Percentiles rank a stretch among this genome's conserved stretches.
Conservation (phyloP, 2,888 invertebrate genomes). For the Trachelus iudaicus region DNA sequence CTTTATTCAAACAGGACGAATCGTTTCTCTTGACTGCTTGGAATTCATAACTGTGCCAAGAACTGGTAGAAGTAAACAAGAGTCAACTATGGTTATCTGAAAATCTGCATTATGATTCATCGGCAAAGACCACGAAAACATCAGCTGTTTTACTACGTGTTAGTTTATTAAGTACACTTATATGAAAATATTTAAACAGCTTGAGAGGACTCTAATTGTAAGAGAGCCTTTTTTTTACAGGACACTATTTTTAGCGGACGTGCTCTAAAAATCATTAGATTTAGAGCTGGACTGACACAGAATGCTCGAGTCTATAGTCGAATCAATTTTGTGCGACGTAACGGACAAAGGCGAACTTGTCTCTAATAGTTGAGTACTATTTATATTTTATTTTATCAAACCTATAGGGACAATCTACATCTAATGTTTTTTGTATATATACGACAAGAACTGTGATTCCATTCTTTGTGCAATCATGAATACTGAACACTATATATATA, state of each 20-base stretch:
- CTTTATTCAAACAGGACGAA: neutral
- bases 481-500: neutral
- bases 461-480: neutral
- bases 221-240: neutral
- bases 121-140: neutral
- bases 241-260: neutral
- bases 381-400: neutral
- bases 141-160: neutral
- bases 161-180: neutral
- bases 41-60: neutral
- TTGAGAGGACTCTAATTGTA: neutral
- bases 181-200: neutral
- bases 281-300: neutral
- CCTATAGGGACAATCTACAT: neutral
- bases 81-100: neutral
- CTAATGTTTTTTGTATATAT: neutral
- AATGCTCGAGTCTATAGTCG: neutral
- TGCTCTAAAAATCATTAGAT: neutral
- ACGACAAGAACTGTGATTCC: neutral
- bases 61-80: neutral
- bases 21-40: neutral
- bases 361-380: neutral
- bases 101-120: neutral
- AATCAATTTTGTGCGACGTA: neutral
- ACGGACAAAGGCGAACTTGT: neutral